A percentile compares a stretch with the other conserved stretches of the same genome.
These are phyloP conservation scores for Aphodius granarius DNA, from an alignment of 2,888 invertebrate genomes.

Conservation along the genomic window DNA sequence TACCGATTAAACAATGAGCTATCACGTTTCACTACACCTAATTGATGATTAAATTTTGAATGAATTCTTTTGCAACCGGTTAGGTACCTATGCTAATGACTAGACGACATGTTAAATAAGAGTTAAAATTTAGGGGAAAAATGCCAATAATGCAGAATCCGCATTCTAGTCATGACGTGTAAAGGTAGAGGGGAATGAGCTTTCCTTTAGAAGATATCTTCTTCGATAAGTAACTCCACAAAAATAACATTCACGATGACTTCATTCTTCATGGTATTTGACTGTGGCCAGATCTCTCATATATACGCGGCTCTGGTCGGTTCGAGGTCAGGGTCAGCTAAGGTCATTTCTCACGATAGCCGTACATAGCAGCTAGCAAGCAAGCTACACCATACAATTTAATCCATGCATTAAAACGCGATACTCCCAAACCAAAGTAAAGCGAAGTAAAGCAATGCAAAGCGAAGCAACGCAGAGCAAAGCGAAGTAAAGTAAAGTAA, in stretches of 20 bases:
- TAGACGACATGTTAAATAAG: too few relatives aligned
- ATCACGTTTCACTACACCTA: background rate
- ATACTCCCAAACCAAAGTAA: background rate
- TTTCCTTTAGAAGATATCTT: background rate
- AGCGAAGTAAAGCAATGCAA: constrained; percentile 42
- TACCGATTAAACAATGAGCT: background rate
- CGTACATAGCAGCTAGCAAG: constrained; percentile 37
- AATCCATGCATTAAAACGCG: constrained; percentile 25
- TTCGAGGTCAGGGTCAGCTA: constrained; percentile 56
- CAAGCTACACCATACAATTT: constrained; percentile 25
- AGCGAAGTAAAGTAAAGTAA: too few relatives aligned
- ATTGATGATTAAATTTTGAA: background rate
- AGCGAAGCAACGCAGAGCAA: constrained; percentile 45
- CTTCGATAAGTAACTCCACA: constrained; percentile 3
- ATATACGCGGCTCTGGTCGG: constrained; percentile 36
- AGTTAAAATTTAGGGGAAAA: too few relatives aligned
- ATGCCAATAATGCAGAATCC: too few relatives aligned
- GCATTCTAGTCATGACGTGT: too few relatives aligned
- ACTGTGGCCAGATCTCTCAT: constrained; percentile 41
- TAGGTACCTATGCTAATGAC: too few relatives aligned
- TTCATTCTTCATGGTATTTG: constrained; percentile 42
- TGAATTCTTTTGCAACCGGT: too few relatives aligned
- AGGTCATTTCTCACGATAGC: constrained; percentile 57
- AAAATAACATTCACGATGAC: constrained; percentile 32
- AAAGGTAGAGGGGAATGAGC: too few relatives aligned